Evolutionary conservation across 23 tunicate species (phyloP).

Genomic region (Diplosoma virens): DNA sequence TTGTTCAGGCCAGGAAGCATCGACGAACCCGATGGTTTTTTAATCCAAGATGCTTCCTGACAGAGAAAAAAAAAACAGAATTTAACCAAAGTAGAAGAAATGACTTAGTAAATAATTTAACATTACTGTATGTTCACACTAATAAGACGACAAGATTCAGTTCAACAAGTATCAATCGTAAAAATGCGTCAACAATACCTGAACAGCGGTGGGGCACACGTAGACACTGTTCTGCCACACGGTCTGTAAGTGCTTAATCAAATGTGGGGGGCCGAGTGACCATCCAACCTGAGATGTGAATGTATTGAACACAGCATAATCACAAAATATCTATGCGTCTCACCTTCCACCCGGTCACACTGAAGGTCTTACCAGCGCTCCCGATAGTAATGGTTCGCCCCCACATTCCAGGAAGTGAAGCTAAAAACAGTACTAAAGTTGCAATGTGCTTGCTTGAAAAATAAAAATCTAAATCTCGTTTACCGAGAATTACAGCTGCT

Average conservation of each 20-base stretch:
- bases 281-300: conserved; percentile 65
- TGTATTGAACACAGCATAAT: background rate
- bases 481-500: too few species aligned
- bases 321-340: background rate
- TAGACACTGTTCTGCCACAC: conserved; percentile 86
- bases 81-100: too few species aligned
- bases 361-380: conserved; percentile 96
- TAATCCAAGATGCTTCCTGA: too few species aligned
- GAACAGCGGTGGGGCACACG: conserved; percentile 85
- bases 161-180: background rate
- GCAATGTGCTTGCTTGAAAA: too few species aligned
- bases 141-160: background rate
- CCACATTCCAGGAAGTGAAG: conserved; percentile 91
- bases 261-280: conserved; percentile 57
- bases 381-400: conserved; percentile 93
- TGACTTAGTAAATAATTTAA: too few species aligned
- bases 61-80: too few species aligned
- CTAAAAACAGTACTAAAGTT: too few species aligned
- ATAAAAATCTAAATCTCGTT: too few species aligned
- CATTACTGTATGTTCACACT: too few species aligned
- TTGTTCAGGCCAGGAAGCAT: too few species aligned
- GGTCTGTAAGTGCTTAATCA: conserved; percentile 66
- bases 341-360: conserved; percentile 98
- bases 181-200: conserved; percentile 16
- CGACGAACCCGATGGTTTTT: too few species aligned